Percentiles rank a stretch among this genome's conserved stretches.
Conservation (phyloP, 2,113 vertebrate genomes). For the Sialia sialis region DNA sequence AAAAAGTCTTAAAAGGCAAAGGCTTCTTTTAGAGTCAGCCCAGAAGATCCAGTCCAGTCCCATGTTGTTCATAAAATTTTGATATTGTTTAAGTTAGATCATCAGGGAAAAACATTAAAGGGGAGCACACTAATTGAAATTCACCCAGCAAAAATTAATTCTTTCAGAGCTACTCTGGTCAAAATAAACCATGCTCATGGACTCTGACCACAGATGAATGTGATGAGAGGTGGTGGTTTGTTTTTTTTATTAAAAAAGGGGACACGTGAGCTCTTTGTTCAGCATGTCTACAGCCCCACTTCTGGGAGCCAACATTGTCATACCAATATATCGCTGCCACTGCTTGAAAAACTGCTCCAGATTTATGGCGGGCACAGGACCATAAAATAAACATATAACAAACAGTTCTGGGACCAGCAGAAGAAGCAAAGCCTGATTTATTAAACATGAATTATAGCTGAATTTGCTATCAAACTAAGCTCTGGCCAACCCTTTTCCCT, state of each 20-base stretch:
- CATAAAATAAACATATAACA: slow-evolving; percentile 28
- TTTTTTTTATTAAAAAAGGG: background rate
- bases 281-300: background rate
- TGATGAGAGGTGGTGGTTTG: background rate
- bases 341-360: background rate
- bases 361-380: slow-evolving; percentile 16
- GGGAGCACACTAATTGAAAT: background rate
- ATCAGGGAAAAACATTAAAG: background rate
- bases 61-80: background rate
- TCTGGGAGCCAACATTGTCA: background rate
- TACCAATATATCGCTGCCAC: background rate
- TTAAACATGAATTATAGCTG: background rate
- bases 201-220: background rate
- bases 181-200: background rate
- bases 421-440: slow-evolving; percentile 7
- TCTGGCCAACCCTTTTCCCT: background rate
- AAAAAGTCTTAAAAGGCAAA: background rate
- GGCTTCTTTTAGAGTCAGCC: background rate
- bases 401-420: background rate
- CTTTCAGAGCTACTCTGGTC: background rate
- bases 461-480: slow-evolving; percentile 7
- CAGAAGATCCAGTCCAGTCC: background rate
- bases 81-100: background rate
- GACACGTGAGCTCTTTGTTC: background rate
- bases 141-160: background rate